phyloP scores from a whole-genome alignment of 2,113 vertebrate species.

The Entelurus aequoreus region DNA sequence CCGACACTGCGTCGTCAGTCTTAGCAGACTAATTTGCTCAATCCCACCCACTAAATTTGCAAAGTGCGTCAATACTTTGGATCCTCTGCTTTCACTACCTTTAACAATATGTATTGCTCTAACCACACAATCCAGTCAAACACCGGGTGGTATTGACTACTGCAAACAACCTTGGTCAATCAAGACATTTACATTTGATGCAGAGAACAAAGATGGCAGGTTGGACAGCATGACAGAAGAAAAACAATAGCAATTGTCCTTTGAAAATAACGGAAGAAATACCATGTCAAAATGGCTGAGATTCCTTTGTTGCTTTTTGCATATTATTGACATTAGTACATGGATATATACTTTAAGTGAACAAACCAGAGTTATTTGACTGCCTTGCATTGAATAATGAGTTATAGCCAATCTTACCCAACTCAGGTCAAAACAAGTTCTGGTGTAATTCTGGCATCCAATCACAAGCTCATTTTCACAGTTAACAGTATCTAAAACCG shows the following conservation, averaged over 20 bases:
- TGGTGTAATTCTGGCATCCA: constrained; percentile 37
- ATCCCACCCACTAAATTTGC: constrained; percentile 35
- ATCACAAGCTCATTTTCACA: constrained; percentile 37
- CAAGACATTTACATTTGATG: constrained; percentile 7
- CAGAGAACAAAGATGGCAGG: constrained; percentile 33
- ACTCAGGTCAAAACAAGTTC: constrained; percentile 41
- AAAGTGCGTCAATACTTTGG: constrained; percentile 65
- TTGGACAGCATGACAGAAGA: constrained; percentile 14
- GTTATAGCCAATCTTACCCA: constrained; percentile 12
- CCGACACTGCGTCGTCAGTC: constrained; percentile 9
- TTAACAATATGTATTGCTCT: constrained; percentile 12
- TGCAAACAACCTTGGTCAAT: constrained; percentile 1
- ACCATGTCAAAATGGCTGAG: constrained; percentile 63
- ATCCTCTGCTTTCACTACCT: constrained; percentile 31
- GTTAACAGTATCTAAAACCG: constrained; percentile 34
- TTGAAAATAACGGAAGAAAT: constrained; percentile 43
- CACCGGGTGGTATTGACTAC: constrained; percentile 22
- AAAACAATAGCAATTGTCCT: constrained; percentile 18
- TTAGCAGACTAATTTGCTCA: constrained; percentile 27
- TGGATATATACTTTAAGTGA: constrained; percentile 31
- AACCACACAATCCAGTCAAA: constrained; percentile 18
- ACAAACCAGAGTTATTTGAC: constrained; percentile 35
- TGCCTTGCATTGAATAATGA: constrained; percentile 38
- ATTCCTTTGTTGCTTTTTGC: constrained; percentile 69
- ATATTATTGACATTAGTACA: constrained; percentile 58